Evolutionary conservation across 1,140 invertebrate species (phyloP).

Genomic region (Sycophaga agraensis): DNA sequence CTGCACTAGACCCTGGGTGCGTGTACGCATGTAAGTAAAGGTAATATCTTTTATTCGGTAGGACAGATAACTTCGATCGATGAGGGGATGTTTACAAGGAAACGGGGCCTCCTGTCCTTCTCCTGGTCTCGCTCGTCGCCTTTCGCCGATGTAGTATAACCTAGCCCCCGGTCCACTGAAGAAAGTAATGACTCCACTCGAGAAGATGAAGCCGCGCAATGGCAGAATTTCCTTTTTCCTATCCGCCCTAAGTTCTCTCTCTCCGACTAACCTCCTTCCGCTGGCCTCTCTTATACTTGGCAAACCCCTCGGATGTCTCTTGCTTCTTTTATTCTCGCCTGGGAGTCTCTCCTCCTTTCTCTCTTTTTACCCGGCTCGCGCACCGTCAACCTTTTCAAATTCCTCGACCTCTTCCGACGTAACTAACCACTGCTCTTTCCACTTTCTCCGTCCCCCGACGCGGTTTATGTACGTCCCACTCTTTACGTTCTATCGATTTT

Average conservation of each 20-base stretch:
- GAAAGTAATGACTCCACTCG: constrained; percentile 52
- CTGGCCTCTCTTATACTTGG: background rate
- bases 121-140: too few species aligned
- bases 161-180: constrained; percentile 6
- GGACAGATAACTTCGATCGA: constrained; percentile 38
- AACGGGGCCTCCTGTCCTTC: constrained; percentile 28
- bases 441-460: constrained; percentile 26
- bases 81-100: constrained; percentile 50
- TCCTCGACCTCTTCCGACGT: background rate
- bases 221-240: constrained; percentile 33
- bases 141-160: too few species aligned
- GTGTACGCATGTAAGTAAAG: constrained; percentile 21
- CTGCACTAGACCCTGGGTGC: background rate
- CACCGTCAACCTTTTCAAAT: constrained; percentile 11
- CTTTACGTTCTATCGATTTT: background rate
- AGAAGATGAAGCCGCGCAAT: constrained; percentile 50
- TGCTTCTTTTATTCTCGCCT: background rate
- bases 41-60: constrained; percentile 43
- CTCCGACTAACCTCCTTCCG: background rate
- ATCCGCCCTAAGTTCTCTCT: background rate
- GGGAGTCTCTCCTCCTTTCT: constrained; percentile 1
- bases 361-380: background rate
- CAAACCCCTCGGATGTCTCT: constrained; percentile 13
- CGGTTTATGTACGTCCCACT: constrained; percentile 11
- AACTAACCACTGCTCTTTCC: constrained; percentile 23